phyloP scores from a whole-genome alignment of 2,113 vertebrate genomes.

The Mystacornis crossleyi region DNA sequence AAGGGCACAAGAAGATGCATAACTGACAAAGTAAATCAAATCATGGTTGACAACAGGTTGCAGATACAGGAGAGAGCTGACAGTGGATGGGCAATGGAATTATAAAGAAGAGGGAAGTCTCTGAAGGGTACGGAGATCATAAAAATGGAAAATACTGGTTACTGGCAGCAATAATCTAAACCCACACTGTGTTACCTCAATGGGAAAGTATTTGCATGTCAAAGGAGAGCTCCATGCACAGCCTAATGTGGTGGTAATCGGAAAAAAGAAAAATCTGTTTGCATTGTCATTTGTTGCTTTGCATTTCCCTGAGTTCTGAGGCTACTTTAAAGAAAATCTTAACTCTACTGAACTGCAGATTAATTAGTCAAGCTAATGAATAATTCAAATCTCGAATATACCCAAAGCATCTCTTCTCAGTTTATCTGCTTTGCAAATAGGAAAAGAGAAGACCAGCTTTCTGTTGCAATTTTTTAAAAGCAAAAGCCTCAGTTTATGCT shows the following conservation, averaged over 20 bases:
- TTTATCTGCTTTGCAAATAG: background rate
- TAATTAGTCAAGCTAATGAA: constrained; percentile 1
- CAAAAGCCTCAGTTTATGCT: background rate
- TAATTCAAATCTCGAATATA: background rate
- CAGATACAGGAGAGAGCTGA: background rate
- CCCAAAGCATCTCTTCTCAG: background rate
- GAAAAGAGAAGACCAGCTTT: background rate
- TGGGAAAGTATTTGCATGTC: background rate
- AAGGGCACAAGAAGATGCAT: background rate
- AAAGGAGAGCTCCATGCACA: background rate
- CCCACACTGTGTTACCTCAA: background rate
- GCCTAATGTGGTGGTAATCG: background rate
- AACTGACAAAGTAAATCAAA: constrained; percentile 9
- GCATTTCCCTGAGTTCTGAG: background rate
- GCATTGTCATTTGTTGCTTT: background rate
- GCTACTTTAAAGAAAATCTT: background rate
- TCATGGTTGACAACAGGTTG: background rate
- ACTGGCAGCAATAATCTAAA: background rate
- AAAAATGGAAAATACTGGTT: background rate
- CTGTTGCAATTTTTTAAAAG: background rate
- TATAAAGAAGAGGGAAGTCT: background rate
- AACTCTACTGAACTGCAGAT: background rate
- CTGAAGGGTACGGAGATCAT: background rate
- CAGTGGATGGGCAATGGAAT: background rate
- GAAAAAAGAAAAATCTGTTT: background rate